Conservation (phyloP, 2,113 vertebrate species). For the Gallinago jamesoni region DNA sequence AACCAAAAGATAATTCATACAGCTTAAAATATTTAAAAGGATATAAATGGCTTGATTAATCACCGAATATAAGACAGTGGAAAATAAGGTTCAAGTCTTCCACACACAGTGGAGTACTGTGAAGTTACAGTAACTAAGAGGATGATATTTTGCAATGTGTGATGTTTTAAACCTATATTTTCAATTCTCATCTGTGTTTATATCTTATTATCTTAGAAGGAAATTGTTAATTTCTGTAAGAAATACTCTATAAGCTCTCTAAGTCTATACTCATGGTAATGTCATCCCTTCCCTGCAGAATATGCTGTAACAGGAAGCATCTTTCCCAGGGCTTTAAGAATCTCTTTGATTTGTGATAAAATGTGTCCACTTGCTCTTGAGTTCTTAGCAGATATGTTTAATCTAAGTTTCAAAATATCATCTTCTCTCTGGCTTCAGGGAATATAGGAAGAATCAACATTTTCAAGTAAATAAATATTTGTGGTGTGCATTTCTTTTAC, state of each 20-base stretch:
- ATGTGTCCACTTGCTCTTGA: background rate
- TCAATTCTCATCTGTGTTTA: background rate
- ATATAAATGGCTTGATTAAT: background rate
- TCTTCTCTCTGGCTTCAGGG: background rate
- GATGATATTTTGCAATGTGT: background rate
- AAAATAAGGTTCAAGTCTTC: background rate
- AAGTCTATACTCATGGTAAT: background rate
- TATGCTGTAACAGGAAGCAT: background rate
- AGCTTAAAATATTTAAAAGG: background rate
- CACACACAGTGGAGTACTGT: background rate
- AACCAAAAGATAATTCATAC: background rate
- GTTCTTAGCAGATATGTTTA: background rate
- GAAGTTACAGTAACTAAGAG: background rate
- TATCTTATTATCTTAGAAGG: background rate
- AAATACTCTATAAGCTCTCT: rapidly evolving
- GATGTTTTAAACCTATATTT: background rate
- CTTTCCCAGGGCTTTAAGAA: background rate
- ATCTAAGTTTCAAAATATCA: background rate
- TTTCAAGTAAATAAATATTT: background rate
- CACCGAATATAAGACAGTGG: background rate
- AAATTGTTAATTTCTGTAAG: background rate
- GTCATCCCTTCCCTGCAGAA: background rate
- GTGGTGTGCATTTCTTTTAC: background rate
- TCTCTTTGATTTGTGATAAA: background rate
- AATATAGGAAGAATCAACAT: background rate